Evolutionary conservation across 2,113 vertebrate species (phyloP).

Genomic region (Labrus mixtus): DNA sequence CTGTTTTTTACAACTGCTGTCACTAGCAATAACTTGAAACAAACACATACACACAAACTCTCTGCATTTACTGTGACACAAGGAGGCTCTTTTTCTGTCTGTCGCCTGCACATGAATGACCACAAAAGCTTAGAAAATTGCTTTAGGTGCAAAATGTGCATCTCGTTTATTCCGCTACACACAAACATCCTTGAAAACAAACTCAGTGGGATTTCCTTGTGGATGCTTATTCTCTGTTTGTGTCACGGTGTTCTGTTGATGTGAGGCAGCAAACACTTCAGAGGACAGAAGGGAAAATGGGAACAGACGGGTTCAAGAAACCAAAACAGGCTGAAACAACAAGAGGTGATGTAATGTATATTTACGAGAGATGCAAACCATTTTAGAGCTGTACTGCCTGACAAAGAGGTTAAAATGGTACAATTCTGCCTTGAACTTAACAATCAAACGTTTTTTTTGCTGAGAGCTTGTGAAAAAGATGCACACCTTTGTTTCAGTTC

Average conservation of each 20-base stretch:
- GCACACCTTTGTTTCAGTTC: not conserved
- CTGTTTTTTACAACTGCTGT: not conserved
- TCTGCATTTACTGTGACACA: not conserved
- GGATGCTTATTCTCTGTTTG: no score
- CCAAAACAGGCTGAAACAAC: not conserved
- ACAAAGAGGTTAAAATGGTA: not conserved
- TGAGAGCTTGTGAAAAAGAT: not conserved
- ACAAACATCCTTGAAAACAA: no score
- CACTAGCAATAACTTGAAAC: not conserved
- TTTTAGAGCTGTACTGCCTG: not conserved
- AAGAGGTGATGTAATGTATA: no score
- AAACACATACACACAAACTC: no score
- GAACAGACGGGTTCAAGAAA: no score
- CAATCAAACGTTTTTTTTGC: not conserved
- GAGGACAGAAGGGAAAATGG: no score
- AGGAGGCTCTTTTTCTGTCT: not conserved
- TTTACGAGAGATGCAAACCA: no score
- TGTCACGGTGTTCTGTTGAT: no score
- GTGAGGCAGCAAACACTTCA: no score
- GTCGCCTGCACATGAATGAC: not conserved
- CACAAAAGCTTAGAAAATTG: not conserved
- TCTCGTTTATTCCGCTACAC: no score
- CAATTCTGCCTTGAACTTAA: no score
- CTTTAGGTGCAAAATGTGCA: not conserved
- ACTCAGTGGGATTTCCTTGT: no score